phyloP scores from a whole-genome alignment of 1,140 invertebrate species.

The Psilanteris sp. region DNA sequence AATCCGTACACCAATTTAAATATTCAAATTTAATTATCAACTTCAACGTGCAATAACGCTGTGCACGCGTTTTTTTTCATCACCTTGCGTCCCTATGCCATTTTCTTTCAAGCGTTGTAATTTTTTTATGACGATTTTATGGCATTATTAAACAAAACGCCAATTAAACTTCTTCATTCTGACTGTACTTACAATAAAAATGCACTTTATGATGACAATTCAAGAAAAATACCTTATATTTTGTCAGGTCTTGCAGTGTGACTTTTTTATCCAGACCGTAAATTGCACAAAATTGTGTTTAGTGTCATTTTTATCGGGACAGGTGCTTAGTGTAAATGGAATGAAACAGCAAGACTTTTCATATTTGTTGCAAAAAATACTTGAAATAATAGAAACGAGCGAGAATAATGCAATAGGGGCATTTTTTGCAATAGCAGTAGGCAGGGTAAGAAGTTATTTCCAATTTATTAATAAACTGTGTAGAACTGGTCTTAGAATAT shows the following conservation, averaged over 20 bases:
- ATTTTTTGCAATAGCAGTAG: no score
- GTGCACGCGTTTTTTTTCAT: background rate
- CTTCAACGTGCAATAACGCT: background rate
- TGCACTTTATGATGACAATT: conserved; percentile 33
- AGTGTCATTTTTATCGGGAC: conserved; percentile 21
- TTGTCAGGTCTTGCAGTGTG: conserved; percentile 17
- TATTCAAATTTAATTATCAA: conserved; percentile 44
- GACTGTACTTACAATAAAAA: conserved; percentile 21
- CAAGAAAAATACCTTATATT: conserved; percentile 11
- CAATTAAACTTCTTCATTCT: conserved; percentile 38
- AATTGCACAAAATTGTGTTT: conserved; percentile 18
- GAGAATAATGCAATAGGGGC: no score
- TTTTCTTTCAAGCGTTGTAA: background rate
- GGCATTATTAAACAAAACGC: conserved; percentile 27
- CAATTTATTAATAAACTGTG: no score
- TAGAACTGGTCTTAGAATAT: no score
- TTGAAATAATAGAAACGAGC: no score
- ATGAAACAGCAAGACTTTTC: no score
- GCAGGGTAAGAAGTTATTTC: no score
- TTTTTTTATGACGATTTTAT: conserved; percentile 17
- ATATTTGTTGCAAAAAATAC: no score
- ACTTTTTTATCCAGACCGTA: conserved; percentile 5
- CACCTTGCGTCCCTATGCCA: no score
- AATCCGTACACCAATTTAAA: conserved; percentile 24
- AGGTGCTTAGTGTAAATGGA: no score